Conservation (phyloP, 2,797 vertebrate genomes). For the Sebastes iracundus region DNA sequence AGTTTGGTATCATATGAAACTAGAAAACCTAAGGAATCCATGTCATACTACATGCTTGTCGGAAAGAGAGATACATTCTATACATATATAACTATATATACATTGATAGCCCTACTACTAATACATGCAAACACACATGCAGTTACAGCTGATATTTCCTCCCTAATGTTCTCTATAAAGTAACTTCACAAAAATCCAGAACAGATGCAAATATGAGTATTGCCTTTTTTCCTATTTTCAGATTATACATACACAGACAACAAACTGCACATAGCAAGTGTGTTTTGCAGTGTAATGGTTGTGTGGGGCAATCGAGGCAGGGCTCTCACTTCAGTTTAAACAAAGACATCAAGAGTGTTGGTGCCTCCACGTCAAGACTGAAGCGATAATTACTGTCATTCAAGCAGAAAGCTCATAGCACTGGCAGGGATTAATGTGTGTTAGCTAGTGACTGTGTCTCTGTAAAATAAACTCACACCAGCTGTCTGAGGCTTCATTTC, state of each 20-base stretch:
- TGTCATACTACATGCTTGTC: no score
- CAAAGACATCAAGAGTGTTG: constrained; percentile 70
- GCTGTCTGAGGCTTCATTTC: constrained; percentile 44
- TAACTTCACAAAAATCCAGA: neutral
- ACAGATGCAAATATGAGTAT: neutral
- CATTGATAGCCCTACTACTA: neutral
- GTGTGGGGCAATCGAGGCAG: constrained; percentile 31
- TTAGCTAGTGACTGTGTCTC: constrained; percentile 53
- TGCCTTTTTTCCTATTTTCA: neutral
- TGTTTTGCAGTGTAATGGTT: constrained; percentile 1
- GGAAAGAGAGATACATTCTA: no score
- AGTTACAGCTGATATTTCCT: neutral
- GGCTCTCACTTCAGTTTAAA: constrained; percentile 48
- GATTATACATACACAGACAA: neutral
- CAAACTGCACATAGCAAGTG: neutral
- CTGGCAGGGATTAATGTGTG: constrained; percentile 58
- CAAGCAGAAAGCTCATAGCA: constrained; percentile 67
- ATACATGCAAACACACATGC: neutral
- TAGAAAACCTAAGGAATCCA: no score
- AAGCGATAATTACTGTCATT: constrained; percentile 74
- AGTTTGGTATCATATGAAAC: no score
- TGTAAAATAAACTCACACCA: constrained; percentile 55
- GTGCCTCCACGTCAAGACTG: constrained; percentile 59
- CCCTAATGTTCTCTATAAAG: neutral
- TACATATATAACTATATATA: no score